A percentile compares a stretch with the other conserved stretches of the same genome.
phyloP scores from a whole-genome alignment of 2,113 vertebrate genomes.

The Chitala chitala region DNA sequence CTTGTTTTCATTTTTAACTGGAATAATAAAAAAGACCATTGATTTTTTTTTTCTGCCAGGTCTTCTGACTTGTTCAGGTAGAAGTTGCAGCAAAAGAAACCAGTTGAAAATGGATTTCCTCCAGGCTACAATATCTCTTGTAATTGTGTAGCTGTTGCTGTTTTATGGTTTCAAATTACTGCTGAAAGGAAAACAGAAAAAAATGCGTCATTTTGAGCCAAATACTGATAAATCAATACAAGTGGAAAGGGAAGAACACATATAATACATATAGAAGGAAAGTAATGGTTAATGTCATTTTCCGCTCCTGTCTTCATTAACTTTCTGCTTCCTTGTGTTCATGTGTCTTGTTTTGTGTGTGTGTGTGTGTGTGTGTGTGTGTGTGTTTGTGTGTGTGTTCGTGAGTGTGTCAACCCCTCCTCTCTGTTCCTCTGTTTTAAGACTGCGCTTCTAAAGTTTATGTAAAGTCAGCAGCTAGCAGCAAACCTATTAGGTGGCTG shows the following conservation, averaged over 20 bases:
- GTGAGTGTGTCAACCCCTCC: neutral
- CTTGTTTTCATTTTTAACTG: neutral
- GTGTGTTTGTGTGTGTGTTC: neutral
- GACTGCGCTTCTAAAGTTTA: neutral
- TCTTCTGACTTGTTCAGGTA: neutral
- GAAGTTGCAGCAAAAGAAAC: neutral
- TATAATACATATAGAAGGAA: neutral
- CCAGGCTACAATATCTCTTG: neutral
- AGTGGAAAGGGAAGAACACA: neutral
- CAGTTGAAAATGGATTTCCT: slow-evolving; percentile 20
- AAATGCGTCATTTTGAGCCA: neutral
- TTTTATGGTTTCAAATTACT: neutral
- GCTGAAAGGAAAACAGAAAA: neutral
- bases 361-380: neutral
- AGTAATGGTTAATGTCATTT: neutral
- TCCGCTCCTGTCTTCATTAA: too few relatives aligned
- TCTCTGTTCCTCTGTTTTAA: neutral
- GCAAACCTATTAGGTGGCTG: slow-evolving; percentile 34
- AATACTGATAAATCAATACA: neutral
- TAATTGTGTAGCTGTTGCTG: neutral
- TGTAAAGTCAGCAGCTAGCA: slow-evolving; percentile 2
- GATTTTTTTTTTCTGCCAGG: neutral
- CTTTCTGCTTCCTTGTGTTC: too few relatives aligned
- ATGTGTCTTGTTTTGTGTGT: neutral
- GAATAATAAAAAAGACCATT: slow-evolving; percentile 18